Base-by-base conservation (phyloP, 2,797 vertebrate species). In the Telmatherina bonti region DNA sequence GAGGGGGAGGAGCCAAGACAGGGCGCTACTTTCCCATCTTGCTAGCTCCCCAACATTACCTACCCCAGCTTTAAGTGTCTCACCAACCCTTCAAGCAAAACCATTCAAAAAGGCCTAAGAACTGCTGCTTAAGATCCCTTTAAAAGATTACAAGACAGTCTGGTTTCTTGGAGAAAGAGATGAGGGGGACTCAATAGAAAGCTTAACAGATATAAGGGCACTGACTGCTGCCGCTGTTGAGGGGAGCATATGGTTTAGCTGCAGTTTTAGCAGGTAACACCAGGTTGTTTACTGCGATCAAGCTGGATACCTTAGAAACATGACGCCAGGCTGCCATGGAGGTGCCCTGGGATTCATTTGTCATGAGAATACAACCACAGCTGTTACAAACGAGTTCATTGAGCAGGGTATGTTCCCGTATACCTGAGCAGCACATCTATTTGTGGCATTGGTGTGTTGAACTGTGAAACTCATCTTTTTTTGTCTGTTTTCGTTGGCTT, bases 291-390 rank as follows among this genome's bases (percentile, higher is more conserved):
- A 72, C 84, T 73, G 69, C 66, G 75, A 81, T 51, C 33, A 66
- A 55, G 76, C 61, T 33, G 64, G 77, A 58, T 78, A 43, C 72
- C 67, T 41, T 7, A 67, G 73, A 67, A 71, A 86, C 75, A 38
- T 72, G 72, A 66, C 62, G 54, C 6, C 49, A 66, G 55, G 63
- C 77, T 84, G 72, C 62, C 74, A 81, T 29, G 54, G 67, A 78
- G 74, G 70, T 30, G 75, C 82, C 29, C 15, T 0, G 76, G 74
- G 81, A 87, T 74, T 83, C 63, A 65, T 84, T 78, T 77, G 71
- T 72, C 79, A 30, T 56, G 89, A 88, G 88, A 89, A 81, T 85
- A 74, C 70, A 81, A 41, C 70, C 85, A 64, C 70, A 84, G 72
- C 76, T 83, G 76, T 73, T 83, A 57, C 72, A 70, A 60, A 62